Base-by-base conservation (phyloP, 1,140 invertebrate genomes). In the Daktulosphaira vitifoliae region DNA sequence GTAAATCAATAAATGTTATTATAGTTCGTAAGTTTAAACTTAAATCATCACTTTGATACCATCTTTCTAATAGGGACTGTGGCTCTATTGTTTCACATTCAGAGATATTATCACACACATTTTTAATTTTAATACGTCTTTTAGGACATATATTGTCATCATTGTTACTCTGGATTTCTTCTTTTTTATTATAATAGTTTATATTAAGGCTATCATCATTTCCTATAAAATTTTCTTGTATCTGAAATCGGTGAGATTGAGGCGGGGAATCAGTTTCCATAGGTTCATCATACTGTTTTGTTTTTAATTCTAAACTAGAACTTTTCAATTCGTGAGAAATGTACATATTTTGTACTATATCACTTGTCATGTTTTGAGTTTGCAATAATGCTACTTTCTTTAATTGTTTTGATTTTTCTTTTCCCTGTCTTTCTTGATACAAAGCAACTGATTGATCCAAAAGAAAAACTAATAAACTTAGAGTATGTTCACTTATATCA, bases 381-480 rank as follows among this genome's bases (percentile, higher is more conserved):
- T 4, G n/a, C 15, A n/a, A n/a, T n/a, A 48, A 4, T 5, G n/a
- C 44, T 5, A 15, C 20, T 22, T 48, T 48, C 5, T 48, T 48
- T 5, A 16, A 16, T 22, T 48, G 4, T n/a, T 48, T n/a, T 7
- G n/a, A 16, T 48, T 22, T 48, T 48, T 48, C 44, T 48, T n/a
- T 48, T n/a, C 15, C 20, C 15, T 48, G 4, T 4, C 44, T 4
- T 15, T 22, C 44, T 48, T 16, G n/a, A 48, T 48, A 16, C 20
- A 48, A 22, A 4, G 44, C 44, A 7, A 48, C n/a, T 3, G 56
- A 39, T 8, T 48, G 56, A 29, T 62, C 56, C 11, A 62, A 25
- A 44, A 98, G 79, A 75, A 92, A 94, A 29, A 96, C 79, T 54
- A 88, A 81, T 25, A 96, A 74, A 56, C 90, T 88, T 68, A 95